Base-by-base conservation (phyloP, 2,888 invertebrate genomes). In the Lobophora halterata region DNA sequence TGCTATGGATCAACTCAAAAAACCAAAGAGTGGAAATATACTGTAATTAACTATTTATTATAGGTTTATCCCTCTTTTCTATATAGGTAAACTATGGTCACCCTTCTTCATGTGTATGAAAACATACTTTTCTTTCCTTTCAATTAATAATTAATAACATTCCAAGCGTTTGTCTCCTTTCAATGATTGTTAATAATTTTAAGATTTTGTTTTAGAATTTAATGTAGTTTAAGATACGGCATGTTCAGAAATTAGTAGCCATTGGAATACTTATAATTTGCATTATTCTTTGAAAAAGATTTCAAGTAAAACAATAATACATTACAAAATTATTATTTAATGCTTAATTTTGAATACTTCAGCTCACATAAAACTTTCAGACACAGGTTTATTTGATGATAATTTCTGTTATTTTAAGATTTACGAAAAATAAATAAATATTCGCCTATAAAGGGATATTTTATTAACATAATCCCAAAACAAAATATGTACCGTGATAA, bases 361-460 rank as follows among this genome's bases (percentile, higher is more conserved):
- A 33, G 31, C 48, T 51, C 59, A 46, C 58, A 69, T 64, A 64
- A 36, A 21, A 43, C 19, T 38, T 34, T 41, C n/a, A 29, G n/a
- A 33, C 38, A 43, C 30, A 31, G 50, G 50, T 37, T 56, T 61
- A 55, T 61, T 69, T 66, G 63, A 60, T 77, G 75, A n/a, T 71
- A 61, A 73, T 73, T n/a, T 62, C 56, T 63, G 52, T 74, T 74
- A 61, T 65, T 66, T 76, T 73, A 78, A 71, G 61, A 67, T 79
- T 74, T 77, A 78, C 78, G 80, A 79, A 76, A 72, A 79, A 79
- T 76, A 47, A 55, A 68, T 79, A 74, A 82, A 79, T 81, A 83
- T 81, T 81, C 81, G 81, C 82, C 82, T 81, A 73, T 73, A 77
- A 49, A 59, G 49, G 41, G 30, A 40, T 48, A 62, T 74, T 78